These are phyloP conservation scores for Glaucidium brasilianum DNA, from an alignment of 2,113 vertebrate genomes.

Conservation along the genomic window DNA sequence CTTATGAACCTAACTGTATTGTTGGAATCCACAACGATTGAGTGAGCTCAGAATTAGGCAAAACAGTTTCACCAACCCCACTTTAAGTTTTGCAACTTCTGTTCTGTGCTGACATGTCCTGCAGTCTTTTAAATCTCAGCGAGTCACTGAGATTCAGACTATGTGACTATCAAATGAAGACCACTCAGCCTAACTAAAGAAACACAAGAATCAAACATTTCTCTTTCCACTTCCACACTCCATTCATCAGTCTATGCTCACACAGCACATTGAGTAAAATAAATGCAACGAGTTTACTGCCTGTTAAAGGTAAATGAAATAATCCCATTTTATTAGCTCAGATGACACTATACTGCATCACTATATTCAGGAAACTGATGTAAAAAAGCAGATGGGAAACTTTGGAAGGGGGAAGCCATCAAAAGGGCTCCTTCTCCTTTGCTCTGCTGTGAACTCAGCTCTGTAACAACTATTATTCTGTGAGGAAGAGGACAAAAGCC, in stretches of 20 bases:
- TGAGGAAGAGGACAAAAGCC: not conserved
- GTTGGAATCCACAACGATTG: not conserved
- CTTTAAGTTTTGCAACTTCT: not conserved
- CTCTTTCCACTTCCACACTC: not conserved
- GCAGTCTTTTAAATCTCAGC: not conserved
- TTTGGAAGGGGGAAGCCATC: not conserved
- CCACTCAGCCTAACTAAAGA: not conserved
- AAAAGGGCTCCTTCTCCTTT: not conserved
- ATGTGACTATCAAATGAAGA: not conserved
- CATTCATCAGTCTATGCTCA: not conserved
- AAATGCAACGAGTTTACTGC: not conserved
- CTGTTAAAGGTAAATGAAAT: not conserved
- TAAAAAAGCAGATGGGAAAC: not conserved
- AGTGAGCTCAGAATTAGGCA: not conserved
- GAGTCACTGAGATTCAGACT: not conserved
- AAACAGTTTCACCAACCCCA: not conserved
- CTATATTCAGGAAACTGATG: not conserved
- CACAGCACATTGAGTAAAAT: not conserved
- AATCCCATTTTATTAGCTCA: not conserved
- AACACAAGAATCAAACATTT: not conserved
- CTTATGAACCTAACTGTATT: not conserved
- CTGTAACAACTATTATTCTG: not conserved
- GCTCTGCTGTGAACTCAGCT: not conserved
- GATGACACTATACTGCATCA: not conserved
- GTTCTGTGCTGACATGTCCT: not conserved